Evolutionary conservation across 1,140 invertebrate species (phyloP).

Genomic region (Telenomus remus): DNA sequence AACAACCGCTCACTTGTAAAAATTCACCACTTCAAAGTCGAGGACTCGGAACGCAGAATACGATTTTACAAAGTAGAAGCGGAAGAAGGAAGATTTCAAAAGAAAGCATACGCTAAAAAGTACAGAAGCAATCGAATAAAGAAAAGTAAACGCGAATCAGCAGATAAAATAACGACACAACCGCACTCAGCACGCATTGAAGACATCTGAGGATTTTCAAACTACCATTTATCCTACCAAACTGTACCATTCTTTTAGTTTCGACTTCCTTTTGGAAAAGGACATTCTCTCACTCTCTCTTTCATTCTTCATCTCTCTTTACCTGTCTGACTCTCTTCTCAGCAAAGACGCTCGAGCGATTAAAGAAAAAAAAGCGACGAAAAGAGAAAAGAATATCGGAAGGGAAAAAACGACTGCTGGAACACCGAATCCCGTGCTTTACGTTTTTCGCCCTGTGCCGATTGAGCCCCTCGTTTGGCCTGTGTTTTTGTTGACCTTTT

Average conservation of each 20-base stretch:
- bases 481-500: slow-evolving; percentile 47
- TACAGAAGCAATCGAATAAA: slow-evolving; percentile 55
- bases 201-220: slow-evolving; percentile 91
- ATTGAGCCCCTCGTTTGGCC: slow-evolving; percentile 64
- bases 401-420: slow-evolving; percentile 10
- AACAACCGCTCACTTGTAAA: slow-evolving; percentile 73
- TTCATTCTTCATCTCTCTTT: slow-evolving; percentile 18
- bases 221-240: slow-evolving; percentile 72
- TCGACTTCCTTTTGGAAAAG: slow-evolving; percentile 67
- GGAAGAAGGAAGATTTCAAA: slow-evolving; percentile 64
- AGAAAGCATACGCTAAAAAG: slow-evolving; percentile 36
- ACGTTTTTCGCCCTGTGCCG: slow-evolving; percentile 57
- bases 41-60: slow-evolving; percentile 64
- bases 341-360: slow-evolving; percentile 31
- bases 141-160: slow-evolving; percentile 67
- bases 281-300: slow-evolving; percentile 57
- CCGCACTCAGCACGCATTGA: slow-evolving; percentile 91
- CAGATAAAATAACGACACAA: slow-evolving; percentile 78
- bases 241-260: slow-evolving; percentile 71
- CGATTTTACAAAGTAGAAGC: slow-evolving; percentile 40
- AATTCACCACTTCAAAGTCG: slow-evolving; percentile 78
- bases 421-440: slow-evolving; percentile 27
- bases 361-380: slow-evolving; percentile 7
- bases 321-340: slow-evolving; percentile 14
- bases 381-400: slow-evolving; percentile 14